phyloP scores from a whole-genome alignment of 2,888 invertebrate genomes.

The Drosophila maculinotata region DNA sequence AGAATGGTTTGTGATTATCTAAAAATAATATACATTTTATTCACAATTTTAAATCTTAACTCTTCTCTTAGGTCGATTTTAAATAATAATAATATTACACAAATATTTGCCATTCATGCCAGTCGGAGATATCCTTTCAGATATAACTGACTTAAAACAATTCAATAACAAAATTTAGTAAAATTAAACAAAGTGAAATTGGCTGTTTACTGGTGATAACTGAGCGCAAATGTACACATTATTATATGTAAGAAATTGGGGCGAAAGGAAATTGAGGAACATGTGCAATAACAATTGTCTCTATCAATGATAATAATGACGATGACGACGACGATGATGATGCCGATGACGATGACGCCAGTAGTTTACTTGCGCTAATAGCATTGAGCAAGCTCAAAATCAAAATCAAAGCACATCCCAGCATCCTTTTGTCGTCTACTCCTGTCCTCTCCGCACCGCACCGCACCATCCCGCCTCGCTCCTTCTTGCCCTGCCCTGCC shows the following conservation, averaged over 20 bases:
- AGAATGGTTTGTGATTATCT: too few species aligned
- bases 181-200: too few species aligned
- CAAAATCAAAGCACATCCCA: conserved; percentile 61
- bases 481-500: too few species aligned
- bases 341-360: conserved; percentile 32
- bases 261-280: conserved; percentile 28
- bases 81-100: too few species aligned
- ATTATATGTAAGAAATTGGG: background rate
- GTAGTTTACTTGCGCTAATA: conserved; percentile 70
- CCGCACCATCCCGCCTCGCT: conserved; percentile 1
- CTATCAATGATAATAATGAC: conserved; percentile 24
- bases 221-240: background rate
- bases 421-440: conserved; percentile 1
- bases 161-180: background rate
- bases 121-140: background rate
- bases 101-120: too few species aligned
- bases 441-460: background rate
- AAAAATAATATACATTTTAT: too few species aligned
- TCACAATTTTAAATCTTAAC: too few species aligned
- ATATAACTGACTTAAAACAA: too few species aligned
- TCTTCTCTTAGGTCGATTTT: too few species aligned
- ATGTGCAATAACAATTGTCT: conserved; percentile 17
- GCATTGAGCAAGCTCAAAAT: conserved; percentile 63
- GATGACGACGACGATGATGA: too few species aligned
- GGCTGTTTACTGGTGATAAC: background rate